Evolutionary conservation across 2,888 invertebrate species (phyloP).

Genomic region (Protodeltote pygarga): DNA sequence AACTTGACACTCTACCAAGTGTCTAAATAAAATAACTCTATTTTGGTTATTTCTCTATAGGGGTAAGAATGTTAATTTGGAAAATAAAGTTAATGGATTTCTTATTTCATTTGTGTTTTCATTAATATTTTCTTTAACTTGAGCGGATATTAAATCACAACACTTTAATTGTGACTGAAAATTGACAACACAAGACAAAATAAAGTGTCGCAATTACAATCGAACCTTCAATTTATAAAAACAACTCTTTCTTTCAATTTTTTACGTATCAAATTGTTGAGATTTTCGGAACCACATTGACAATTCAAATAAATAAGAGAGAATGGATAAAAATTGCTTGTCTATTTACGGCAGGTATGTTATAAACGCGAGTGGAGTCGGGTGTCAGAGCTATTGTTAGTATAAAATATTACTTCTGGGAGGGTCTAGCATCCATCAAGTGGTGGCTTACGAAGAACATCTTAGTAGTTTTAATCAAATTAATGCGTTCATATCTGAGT

Average conservation of each 20-base stretch:
- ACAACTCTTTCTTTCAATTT: conserved; percentile 23
- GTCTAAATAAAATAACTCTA: too few relatives aligned
- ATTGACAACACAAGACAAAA: too few relatives aligned
- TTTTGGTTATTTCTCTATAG: too few relatives aligned
- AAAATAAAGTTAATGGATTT: too few relatives aligned
- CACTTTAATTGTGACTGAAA: too few relatives aligned
- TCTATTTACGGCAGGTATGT: conserved; percentile 13
- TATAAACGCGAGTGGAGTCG: conserved; percentile 4
- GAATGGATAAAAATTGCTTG: conserved; percentile 12
- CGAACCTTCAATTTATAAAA: too few relatives aligned
- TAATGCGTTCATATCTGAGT: conserved; percentile 42
- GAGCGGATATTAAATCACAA: too few relatives aligned
- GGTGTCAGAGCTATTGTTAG: conserved; percentile 3
- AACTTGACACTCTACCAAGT: too few relatives aligned
- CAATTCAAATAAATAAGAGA: background rate
- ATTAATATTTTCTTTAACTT: too few relatives aligned
- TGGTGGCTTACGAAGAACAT: conserved; percentile 3
- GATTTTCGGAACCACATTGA: conserved; percentile 4
- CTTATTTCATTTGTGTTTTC: too few relatives aligned
- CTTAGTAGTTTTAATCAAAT: conserved; percentile 49
- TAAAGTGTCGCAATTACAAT: too few relatives aligned
- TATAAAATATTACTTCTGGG: conserved; percentile 4
- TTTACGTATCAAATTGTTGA: conserved; percentile 3
- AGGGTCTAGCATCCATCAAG: conserved; percentile 12
- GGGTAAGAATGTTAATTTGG: too few relatives aligned